These are phyloP conservation scores for Eulemur mongoz DNA, from an alignment of 2,797 vertebrate genomes.

Conservation along the genomic window DNA sequence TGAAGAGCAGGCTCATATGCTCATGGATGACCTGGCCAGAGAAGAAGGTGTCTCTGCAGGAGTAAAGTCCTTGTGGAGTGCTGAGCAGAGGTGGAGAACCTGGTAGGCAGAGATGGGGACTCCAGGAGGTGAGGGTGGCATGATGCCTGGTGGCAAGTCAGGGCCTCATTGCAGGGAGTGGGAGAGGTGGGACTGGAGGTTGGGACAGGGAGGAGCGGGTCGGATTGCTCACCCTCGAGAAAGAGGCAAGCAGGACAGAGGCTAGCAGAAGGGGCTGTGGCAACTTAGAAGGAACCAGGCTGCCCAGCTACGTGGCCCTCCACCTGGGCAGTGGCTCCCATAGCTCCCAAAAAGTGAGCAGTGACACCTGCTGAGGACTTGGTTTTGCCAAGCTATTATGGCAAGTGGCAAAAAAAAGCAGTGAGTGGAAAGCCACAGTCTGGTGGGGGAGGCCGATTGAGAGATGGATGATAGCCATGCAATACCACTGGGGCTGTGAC, in stretches of 20 bases:
- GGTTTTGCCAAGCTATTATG: neutral
- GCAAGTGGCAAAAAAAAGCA: neutral
- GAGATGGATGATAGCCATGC: neutral
- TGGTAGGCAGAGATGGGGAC: neutral
- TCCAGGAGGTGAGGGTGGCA: neutral
- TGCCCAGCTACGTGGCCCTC: neutral
- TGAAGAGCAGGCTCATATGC: neutral
- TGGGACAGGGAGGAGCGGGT: neutral
- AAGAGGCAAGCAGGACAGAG: neutral
- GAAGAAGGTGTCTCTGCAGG: neutral
- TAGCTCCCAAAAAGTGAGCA: neutral
- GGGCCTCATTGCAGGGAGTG: neutral
- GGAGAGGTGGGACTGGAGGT: neutral
- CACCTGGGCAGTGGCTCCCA: neutral
- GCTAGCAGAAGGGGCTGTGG: neutral
- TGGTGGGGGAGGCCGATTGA: neutral
- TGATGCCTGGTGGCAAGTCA: neutral
- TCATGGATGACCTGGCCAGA: neutral
- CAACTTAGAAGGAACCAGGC: neutral
- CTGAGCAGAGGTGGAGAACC: neutral
- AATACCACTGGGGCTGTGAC: neutral
- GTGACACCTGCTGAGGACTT: neutral
- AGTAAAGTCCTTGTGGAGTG: neutral
- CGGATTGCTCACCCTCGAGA: neutral
- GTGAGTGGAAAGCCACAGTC: neutral